Evolutionary conservation across 2,888 invertebrate species (phyloP), one percentile per base, ranked within the genome.

Genomic region (Scaptomyza parva): DNA sequence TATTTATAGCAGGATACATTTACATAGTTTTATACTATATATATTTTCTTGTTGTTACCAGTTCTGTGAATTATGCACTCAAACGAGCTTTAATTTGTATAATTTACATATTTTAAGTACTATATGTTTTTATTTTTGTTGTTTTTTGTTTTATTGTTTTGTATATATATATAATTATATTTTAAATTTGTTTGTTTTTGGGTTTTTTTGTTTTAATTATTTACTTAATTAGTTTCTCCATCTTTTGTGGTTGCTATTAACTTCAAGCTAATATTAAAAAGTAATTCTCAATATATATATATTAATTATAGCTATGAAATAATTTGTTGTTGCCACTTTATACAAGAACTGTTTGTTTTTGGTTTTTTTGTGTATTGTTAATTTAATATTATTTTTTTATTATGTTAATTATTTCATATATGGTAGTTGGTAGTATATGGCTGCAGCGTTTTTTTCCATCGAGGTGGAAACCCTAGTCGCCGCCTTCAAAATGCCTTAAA

Each of bases 231-330:
- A 70, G 64, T 70, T 66, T 70, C 18, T 41, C 14, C 57, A 40
- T 57, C 33, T 11, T 18, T 70, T 22, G 41, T 70, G 68, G 59
- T 57, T 68, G 69, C 55, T 54, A 54, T 69, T 55, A 66, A 75
- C 78, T 75, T 77, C 71, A 79, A 67, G 75, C 85, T 85, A 87
- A 74, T 86, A 78, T 87, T 84, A 80, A 87, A 88, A 88, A 88
- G 78, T 88, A 83, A 78, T 80, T 57, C 78, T 84, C 73, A 63
- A 73, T 81, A 77, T 33, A 28, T 44, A 28, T 33, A 47, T 76
- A 75, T 78, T 73, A 80, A 62, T 70, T 71, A 81, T 80, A 86
- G 74, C 84, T 88, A 88, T 73, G 76, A 76, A 79, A 73, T 85
- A 70, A 77, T 73, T 37, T n/a, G n/a, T 78, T 60, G 69, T 70